phyloP scores from a whole-genome alignment of 2,113 vertebrate species.

The Loxodonta africana region DNA sequence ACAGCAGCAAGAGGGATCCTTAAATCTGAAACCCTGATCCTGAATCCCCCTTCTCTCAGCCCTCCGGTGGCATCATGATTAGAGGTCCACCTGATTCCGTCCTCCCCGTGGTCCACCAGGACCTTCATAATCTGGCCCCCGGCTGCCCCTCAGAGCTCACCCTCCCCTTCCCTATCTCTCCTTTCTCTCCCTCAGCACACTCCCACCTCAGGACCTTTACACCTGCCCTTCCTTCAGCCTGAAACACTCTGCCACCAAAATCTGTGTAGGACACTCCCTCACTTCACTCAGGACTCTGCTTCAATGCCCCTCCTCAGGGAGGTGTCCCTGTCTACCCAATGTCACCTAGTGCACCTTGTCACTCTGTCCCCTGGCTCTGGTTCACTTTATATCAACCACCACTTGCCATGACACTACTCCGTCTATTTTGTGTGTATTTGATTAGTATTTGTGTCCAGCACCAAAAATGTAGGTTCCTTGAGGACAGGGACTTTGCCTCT shows the following conservation, averaged over 20 bases:
- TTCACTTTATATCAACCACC: no score
- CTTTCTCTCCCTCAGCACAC: background rate
- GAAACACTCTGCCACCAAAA: background rate
- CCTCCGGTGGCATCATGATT: background rate
- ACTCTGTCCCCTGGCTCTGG: background rate
- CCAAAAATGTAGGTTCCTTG: background rate
- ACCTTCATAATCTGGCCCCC: background rate
- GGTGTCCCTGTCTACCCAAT: background rate
- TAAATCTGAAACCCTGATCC: background rate
- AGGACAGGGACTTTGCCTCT: background rate
- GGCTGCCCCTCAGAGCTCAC: background rate
- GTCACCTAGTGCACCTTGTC: background rate
- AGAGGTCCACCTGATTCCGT: background rate
- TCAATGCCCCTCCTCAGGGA: background rate
- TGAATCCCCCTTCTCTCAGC: no score
- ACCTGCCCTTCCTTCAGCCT: background rate
- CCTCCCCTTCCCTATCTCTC: no score
- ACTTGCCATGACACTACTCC: accelerated
- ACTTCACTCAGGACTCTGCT: background rate
- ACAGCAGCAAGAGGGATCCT: background rate
- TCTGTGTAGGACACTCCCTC: accelerated
- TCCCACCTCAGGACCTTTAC: background rate
- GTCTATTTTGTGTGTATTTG: background rate
- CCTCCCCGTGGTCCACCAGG: background rate
- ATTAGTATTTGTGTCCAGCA: background rate